Base-by-base conservation (phyloP, 2,888 invertebrate genomes). In the Timema cristinae region DNA sequence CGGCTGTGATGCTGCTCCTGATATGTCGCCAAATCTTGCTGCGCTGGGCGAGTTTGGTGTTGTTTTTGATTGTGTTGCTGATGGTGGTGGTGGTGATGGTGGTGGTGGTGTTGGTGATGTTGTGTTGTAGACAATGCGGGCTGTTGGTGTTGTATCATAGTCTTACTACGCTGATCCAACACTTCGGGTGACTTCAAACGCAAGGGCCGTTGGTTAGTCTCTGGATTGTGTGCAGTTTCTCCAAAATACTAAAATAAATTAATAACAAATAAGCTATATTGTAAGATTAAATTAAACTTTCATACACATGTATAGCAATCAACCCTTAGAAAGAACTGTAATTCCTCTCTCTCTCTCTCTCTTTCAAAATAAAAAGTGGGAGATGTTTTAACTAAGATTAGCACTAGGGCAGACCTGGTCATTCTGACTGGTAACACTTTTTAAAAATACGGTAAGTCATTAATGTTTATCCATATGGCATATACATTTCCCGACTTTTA, bases 201-300 rank as follows among this genome's bases (percentile, higher is more conserved):
- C 61, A 72, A 73, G 56, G 86, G 85, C 73, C 89, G 85, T 81
- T 91, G 92, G 83, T 94, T 94, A 77, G 93, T 90, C 82, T 93
- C 91, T 66, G 95, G 94, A 81, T 94, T 93, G 82, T 95, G 93
- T 47, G 95, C 95, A 75, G 94, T 93, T 81, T 93, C 92, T 77
- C 94, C 91, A 83, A 94, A 95, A 84, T 93, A 94, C 94, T 95
- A 84, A 15, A 83, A 82, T 69, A 73, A 75, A 67, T 32, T 32
- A 32, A 32, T 32, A 32, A 1, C 32, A 32, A 32, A 32, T 32
- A 32, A 32, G 32, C 32, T 32, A 32, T 32, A 2, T 32, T 32
- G 32, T 32, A 32, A 32, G 32, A 32, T 32, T 32, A 32, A 32
- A 32, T 32, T 32, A 32, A 32, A 32, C 32, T 32, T 32, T 32